Evolutionary conservation across 1,140 invertebrate species (phyloP).

Genomic region (Ips typographus): DNA sequence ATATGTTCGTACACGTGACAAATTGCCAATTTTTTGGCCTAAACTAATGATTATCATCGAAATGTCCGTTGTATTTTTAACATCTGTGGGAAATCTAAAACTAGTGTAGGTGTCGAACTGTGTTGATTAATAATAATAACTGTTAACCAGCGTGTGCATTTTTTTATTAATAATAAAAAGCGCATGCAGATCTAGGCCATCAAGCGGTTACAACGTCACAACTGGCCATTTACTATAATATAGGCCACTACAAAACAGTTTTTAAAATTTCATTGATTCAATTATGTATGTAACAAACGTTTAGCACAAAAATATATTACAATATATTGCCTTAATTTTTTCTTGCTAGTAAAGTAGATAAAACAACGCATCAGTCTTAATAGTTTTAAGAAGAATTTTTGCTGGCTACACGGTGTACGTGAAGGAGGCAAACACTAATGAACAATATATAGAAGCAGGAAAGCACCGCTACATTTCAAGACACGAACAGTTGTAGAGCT

Average conservation of each 20-base stretch:
- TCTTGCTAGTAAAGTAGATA: conserved; percentile 48
- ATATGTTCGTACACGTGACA: background rate
- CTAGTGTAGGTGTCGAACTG: too few species aligned
- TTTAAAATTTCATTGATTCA: conserved; percentile 37
- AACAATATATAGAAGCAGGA: background rate
- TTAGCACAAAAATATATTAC: conserved; percentile 51
- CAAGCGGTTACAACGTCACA: conserved; percentile 20
- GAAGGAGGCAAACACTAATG: conserved; percentile 23
- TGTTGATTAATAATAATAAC: too few species aligned
- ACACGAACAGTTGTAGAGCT: conserved; percentile 15
- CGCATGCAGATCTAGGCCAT: conserved; percentile 24
- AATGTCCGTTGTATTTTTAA: background rate
- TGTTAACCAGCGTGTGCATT: conserved; percentile 9
- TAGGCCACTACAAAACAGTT: conserved; percentile 37
- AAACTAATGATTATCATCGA: conserved; percentile 8
- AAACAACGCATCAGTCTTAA: conserved; percentile 50
- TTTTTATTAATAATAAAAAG: conserved; percentile 20
- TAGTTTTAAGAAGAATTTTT: conserved; percentile 31
- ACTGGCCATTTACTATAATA: conserved; percentile 11
- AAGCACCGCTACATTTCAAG: conserved; percentile 19
- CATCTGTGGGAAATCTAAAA: too few species aligned
- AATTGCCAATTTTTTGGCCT: background rate
- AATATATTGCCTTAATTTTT: conserved; percentile 50
- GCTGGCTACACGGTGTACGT: conserved; percentile 6
- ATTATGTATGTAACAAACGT: conserved; percentile 48